phyloP scores from a whole-genome alignment of 2,888 invertebrate genomes.

The Eristalis pertinax region DNA sequence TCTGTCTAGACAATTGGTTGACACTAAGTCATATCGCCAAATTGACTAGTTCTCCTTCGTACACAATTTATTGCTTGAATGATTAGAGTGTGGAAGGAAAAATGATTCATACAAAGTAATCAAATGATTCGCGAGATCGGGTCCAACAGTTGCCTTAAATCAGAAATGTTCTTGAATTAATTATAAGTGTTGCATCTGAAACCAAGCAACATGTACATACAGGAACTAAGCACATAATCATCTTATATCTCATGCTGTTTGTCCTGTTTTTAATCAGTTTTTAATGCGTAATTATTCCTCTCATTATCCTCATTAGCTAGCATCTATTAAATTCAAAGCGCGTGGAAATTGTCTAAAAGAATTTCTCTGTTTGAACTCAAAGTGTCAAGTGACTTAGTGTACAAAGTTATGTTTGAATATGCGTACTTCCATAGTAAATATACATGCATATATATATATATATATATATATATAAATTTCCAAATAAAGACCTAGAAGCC shows the following conservation, averaged over 20 bases:
- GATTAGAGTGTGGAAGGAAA: neutral
- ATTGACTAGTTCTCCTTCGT: constrained; percentile 22
- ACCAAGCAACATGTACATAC: too few relatives aligned
- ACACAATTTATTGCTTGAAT: neutral
- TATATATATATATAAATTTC: constrained; percentile 27
- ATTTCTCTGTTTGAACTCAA: constrained; percentile 13
- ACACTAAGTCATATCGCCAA: constrained; percentile 27
- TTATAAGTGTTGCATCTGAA: too few relatives aligned
- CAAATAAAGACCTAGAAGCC: constrained; percentile 41
- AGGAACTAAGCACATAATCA: too few relatives aligned
- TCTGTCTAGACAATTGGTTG: constrained; percentile 48
- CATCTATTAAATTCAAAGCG: neutral
- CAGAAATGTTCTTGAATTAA: too few relatives aligned
- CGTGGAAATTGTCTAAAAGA: constrained; percentile 24
- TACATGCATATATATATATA: neutral
- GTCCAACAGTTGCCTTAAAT: too few relatives aligned
- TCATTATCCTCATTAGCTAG: neutral
- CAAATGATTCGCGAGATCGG: too few relatives aligned
- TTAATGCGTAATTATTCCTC: neutral
- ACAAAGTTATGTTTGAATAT: constrained; percentile 3
- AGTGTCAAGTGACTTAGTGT: constrained; percentile 39
- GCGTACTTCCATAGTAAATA: constrained; percentile 30
- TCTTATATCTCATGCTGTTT: neutral
- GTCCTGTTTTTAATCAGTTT: neutral
- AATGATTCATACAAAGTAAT: too few relatives aligned